These are phyloP conservation scores for Empidonax traillii DNA, from an alignment of 2,113 vertebrate species.

Conservation along the genomic window DNA sequence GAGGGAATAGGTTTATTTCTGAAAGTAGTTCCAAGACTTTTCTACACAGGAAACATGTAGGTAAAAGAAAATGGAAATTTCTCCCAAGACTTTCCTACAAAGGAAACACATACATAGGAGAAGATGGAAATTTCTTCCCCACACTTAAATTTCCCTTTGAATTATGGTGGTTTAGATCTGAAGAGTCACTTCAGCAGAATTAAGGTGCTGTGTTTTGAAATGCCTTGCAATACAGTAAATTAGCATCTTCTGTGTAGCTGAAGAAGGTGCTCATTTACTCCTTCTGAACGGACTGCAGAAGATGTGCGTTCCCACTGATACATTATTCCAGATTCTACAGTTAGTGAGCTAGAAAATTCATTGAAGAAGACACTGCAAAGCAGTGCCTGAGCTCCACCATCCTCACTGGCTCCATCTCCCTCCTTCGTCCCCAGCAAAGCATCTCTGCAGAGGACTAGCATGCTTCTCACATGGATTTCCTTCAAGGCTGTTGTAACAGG, in stretches of 20 bases:
- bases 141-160: neutral
- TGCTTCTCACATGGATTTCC: neutral
- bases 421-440: neutral
- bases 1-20: neutral
- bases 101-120: neutral
- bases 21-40: neutral
- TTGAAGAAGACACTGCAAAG: neutral
- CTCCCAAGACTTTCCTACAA: neutral
- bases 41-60: neutral
- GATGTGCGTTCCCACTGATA: neutral
- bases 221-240: neutral
- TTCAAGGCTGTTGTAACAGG: neutral
- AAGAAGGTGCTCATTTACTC: no score
- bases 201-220: neutral
- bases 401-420: neutral
- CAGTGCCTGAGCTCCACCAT: neutral
- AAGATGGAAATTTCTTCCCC: neutral
- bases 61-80: neutral
- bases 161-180: neutral
- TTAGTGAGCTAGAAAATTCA: neutral
- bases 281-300: neutral
- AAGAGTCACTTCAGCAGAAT: neutral
- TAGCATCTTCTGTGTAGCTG: neutral
- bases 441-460: neutral
- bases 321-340: neutral